Percentiles rank a stretch among this genome's conserved stretches.
Conservation (phyloP, 1,140 invertebrate species). For the Patella vulgata region DNA sequence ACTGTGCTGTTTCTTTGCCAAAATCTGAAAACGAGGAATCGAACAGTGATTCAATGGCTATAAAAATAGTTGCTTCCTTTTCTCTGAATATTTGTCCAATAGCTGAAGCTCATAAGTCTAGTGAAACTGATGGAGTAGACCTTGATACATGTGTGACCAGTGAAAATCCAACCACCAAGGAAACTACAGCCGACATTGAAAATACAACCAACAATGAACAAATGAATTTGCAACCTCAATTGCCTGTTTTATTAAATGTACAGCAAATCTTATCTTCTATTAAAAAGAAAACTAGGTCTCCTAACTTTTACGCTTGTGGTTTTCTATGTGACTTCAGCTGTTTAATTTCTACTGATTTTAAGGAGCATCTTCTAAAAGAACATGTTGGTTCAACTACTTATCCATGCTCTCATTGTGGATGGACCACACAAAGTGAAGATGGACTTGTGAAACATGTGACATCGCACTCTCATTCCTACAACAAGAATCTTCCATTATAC, state of each 20-base stretch:
- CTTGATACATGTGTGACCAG: not conserved
- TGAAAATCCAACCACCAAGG: not conserved
- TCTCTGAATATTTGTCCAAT: slow-evolving; percentile 16
- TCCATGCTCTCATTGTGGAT: slow-evolving; percentile 49
- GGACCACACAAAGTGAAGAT: slow-evolving; percentile 37
- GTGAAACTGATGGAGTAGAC: too few species aligned
- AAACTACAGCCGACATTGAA: not conserved
- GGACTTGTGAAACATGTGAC: slow-evolving; percentile 44
- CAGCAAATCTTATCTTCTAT: too few species aligned
- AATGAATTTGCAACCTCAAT: too few species aligned
- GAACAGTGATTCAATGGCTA: too few species aligned
- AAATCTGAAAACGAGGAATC: too few species aligned
- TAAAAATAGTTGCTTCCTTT: slow-evolving; percentile 37
- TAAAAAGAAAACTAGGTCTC: slow-evolving; percentile 1
- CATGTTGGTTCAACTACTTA: slow-evolving; percentile 38
- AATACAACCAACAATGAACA: not conserved
- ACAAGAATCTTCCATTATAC: slow-evolving; percentile 37
- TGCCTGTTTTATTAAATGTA: too few species aligned
- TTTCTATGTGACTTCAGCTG: slow-evolving; percentile 46
- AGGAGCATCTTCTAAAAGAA: slow-evolving; percentile 36
- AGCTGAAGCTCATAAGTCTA: too few species aligned
- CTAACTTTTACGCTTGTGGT: slow-evolving; percentile 49
- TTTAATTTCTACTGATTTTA: slow-evolving; percentile 37
- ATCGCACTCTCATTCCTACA: slow-evolving; percentile 38
- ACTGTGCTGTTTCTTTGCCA: too few species aligned